Base-by-base conservation (phyloP, 1,140 invertebrate species). In the Euschistus heros region DNA sequence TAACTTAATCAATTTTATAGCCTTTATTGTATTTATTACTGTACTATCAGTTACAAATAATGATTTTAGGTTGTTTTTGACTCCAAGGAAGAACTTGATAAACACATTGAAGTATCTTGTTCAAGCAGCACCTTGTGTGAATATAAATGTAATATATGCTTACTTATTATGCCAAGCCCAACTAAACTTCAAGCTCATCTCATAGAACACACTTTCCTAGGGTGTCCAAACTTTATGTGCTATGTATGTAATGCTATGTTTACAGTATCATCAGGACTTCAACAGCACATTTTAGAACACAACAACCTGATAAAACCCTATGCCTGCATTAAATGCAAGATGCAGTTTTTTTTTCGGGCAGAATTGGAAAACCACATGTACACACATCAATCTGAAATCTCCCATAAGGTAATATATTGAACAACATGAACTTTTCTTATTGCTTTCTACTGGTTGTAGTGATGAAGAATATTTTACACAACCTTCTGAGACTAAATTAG, bases 121-220 rank as follows among this genome's bases (percentile, higher is more conserved):
- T 77, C 72, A 76, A 80, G 7, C 24, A 24, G 15, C 14, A 5
- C 18, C 24, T 27, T 13, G 5, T 3, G 71, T n/a, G 69, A 72
- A 66, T 78, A 81, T 61, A 85, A 89, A 69, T 94, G 91, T 73
- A 80, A 85, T 62, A 77, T 93, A 0, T 94, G 91, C 70, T 76
- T 82, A 10, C 81, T 82, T 60, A 75, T 83, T 2, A 83, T 89
- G 24, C 81, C 84, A 20, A 86, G 84, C 20, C 85, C 87, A 0
- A 80, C 85, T 10, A 86, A 91, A 68, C 81, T 96, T 2, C 92
- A 96, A 75, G 84, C 87, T 55, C 93, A 97, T 72, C 79, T 97
- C 42, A 94, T 97, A 61, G 92, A 95, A 70, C 93, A 97, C 73
- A 94, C 88, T 0, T 95, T 94, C 73, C 87, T 86, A 37, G 89